These are phyloP conservation scores for Tapirus terrestris DNA, from an alignment of 2,113 vertebrate species.

Conservation along the genomic window DNA sequence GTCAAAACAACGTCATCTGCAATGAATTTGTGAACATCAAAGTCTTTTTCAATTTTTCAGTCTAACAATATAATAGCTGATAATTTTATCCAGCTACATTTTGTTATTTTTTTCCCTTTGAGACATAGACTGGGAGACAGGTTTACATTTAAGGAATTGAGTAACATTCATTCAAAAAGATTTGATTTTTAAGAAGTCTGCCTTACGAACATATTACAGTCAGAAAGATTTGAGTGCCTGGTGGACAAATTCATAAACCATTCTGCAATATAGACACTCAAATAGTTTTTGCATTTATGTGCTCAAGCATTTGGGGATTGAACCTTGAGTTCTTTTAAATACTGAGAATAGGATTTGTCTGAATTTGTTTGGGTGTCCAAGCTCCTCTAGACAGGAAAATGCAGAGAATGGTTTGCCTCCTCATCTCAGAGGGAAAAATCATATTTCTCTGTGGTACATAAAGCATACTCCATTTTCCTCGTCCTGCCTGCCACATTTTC, in stretches of 20 bases:
- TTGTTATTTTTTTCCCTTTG: constrained; percentile 25
- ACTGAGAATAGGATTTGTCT: neutral
- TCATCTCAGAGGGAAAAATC: neutral
- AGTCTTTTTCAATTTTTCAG: constrained; percentile 44
- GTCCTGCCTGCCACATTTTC: neutral
- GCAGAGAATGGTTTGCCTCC: neutral
- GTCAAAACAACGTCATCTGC: constrained; percentile 47
- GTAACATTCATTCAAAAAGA: constrained; percentile 18
- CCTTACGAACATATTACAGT: neutral
- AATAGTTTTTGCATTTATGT: neutral
- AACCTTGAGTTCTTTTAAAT: constrained; percentile 7
- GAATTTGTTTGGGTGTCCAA: neutral
- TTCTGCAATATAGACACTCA: neutral
- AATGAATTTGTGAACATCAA: constrained; percentile 69
- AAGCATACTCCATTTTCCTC: neutral
- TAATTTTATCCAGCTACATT: constrained; percentile 61
- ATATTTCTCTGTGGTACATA: neutral
- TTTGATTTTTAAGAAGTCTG: constrained; percentile 48
- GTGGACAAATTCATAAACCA: neutral
- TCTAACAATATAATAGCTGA: constrained; percentile 42
- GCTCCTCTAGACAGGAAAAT: constrained; percentile 2
- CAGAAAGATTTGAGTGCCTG: neutral
- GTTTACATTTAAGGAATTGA: constrained; percentile 45
- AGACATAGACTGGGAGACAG: neutral
- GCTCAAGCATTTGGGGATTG: neutral